Evolutionary conservation across 2,888 invertebrate species (phyloP).

Genomic region (Dioctria rufipes): DNA sequence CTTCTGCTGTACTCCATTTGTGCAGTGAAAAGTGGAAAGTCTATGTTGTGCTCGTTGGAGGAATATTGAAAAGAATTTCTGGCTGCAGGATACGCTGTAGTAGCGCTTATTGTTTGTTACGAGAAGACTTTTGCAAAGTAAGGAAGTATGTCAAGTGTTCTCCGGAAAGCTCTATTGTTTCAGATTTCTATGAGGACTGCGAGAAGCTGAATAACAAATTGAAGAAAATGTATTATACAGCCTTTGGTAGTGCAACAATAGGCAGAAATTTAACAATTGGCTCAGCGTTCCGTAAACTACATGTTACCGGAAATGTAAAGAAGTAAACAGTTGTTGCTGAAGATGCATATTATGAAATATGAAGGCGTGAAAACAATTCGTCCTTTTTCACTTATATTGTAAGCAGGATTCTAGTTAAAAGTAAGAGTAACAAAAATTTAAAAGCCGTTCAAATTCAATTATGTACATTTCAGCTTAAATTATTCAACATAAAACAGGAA

Average conservation of each 20-base stretch:
- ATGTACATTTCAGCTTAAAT: too few species aligned
- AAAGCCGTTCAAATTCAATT: too few species aligned
- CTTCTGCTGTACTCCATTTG: slow-evolving; percentile 28
- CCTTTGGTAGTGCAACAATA: slow-evolving; percentile 27
- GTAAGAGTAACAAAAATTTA: too few species aligned
- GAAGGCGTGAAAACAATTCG: neutral
- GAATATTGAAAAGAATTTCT: slow-evolving; percentile 45
- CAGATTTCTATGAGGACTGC: slow-evolving; percentile 2
- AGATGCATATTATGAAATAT: slow-evolving; percentile 5
- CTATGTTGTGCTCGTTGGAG: slow-evolving; percentile 5
- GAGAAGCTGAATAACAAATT: slow-evolving; percentile 25
- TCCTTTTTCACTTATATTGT: neutral
- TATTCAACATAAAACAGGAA: too few species aligned
- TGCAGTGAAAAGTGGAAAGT: slow-evolving; percentile 37
- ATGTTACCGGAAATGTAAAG: slow-evolving; percentile 32
- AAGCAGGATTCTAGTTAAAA: too few species aligned
- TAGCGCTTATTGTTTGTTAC: slow-evolving; percentile 51
- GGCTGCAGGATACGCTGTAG: slow-evolving; percentile 30
- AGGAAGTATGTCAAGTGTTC: slow-evolving; percentile 58
- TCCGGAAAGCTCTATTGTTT: slow-evolving; percentile 51
- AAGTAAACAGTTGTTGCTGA: slow-evolving; percentile 24
- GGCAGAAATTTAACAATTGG: slow-evolving; percentile 39
- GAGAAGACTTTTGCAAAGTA: slow-evolving; percentile 53
- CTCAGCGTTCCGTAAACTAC: slow-evolving; percentile 34
- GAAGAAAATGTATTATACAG: slow-evolving; percentile 39